Base-by-base conservation (phyloP, 2,113 vertebrate species). In the Macquaria australasica region DNA sequence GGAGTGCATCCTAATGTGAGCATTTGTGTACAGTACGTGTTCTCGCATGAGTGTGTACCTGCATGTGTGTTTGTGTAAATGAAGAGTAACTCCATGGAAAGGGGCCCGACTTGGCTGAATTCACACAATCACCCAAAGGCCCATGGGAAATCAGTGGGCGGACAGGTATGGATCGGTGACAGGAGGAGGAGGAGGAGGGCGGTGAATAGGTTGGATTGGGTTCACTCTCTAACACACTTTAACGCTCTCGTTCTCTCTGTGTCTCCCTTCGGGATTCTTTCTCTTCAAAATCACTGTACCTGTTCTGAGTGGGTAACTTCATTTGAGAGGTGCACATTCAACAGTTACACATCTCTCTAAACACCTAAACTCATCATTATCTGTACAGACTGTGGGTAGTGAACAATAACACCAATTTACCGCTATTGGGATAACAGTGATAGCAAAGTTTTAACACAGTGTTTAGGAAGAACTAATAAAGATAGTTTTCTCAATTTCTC, bases 101-200 rank as follows among this genome's bases (percentile, higher is more conserved):
- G 74, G 20, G 81, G 62, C 50, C 51, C 2, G 43, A 87, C 73
- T 87, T 83, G 78, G 73, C 53, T 88, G 79, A 86, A 81, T 89
- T 93, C 89, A 86, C 86, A 83, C 81, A 83, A 88, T 87, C 87
- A 87, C 72, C 89, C 67, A 34, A 76, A 85, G 79, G 76, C 91
- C 93, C 83, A 88, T 91, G 92, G 89, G 92, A 91, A 93, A 92
- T 90, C 84, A 88, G 92, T 89, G 85, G 90, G 92, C 23, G 90
- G 89, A 91, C 89, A 91, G 92, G 90, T 92, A 93, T 86, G 81
- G 92, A 95, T 94, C 16, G 28, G 41, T 74, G 81, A 87, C 88
- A 81, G 88, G 45, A 79, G 45, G 82, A 63, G 23, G 84, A 55
- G 50, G 68, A 73, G 79, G 66, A 81, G 77, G 59, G 86, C 16